A percentile compares a stretch with the other conserved stretches of the same genome.
Evolutionary conservation across 2,797 vertebrate species (phyloP).

Genomic region (Smutsia gigantea): DNA sequence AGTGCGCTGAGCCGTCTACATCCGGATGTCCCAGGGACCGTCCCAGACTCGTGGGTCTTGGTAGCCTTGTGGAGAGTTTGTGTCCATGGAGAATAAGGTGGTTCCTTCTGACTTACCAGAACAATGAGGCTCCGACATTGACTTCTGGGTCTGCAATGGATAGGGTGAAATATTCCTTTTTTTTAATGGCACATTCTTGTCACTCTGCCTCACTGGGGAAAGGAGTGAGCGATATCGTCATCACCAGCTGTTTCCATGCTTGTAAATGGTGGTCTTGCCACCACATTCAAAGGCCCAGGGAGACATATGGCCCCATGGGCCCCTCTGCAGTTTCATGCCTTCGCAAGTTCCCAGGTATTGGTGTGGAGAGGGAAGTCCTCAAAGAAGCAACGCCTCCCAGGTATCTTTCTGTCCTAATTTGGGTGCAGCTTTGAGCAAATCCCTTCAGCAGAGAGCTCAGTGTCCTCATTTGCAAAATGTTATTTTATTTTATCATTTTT

Average conservation of each 20-base stretch:
- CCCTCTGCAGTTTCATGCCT: background rate
- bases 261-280: background rate
- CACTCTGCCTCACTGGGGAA: background rate
- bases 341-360: background rate
- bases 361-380: background rate
- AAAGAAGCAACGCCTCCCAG: background rate
- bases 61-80: background rate
- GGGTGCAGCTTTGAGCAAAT: background rate
- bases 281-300: background rate
- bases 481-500: background rate
- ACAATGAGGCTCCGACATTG: background rate
- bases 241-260: background rate
- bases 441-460: background rate
- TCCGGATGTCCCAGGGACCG: background rate
- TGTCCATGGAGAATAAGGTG: background rate
- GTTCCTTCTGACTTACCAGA: background rate
- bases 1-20: background rate
- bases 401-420: background rate
- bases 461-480: background rate
- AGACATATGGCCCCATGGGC: fast-evolving
- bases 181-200: background rate
- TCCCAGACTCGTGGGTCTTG: fast-evolving
- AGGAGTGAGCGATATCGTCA: background rate
- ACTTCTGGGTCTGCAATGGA: background rate
- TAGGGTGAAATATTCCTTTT: background rate